Base-by-base conservation (phyloP, 2,113 vertebrate genomes). In the Petromus typicus region DNA sequence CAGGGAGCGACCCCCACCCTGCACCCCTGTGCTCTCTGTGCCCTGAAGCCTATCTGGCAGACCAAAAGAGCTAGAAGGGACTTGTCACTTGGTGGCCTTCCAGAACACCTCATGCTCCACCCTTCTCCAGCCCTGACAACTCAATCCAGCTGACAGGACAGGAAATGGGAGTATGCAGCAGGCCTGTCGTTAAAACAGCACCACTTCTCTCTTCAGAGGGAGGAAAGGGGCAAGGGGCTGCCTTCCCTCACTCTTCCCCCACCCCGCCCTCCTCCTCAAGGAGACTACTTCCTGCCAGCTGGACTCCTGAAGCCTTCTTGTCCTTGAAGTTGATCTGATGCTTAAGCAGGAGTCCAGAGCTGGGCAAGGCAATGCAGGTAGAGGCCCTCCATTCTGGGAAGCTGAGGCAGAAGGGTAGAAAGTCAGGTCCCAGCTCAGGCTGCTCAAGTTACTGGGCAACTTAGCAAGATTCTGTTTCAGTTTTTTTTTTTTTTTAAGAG, bases 61-160 rank as follows among this genome's bases (percentile, higher is more conserved):
- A 64, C 54, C 40, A 86, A 88, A 90, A 45, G 11, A 88, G 78
- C 96, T 85, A 97, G 97, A 96, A 96, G 76, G 93, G 76, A 96
- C 96, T 97, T 97, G 97, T 88, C 87, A 71, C 66, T 94, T 96
- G 95, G 96, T 97, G 91, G 86, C 94, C 87, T 95, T 97, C 96
- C 96, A 97, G 96, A 75, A 86, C 0, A 7, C 94, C 83, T 90
- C 2, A 14, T 45, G 96, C 92, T 71, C 89, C 86, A 7, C 94
- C 96, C 80, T 95, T 67, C 93, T 95, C 89, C 76, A 89, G 76
- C 51, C 81, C 95, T 97, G 93, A 97, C 96, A 92, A 82, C 94
- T 98, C 96, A 96, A 91, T 97, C 87, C 66, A 89, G 89, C 89
- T 85, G 91, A 96, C 93, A 84, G 22, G 83, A 96, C 94, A 96